Conservation (phyloP, 2,113 vertebrate genomes). For the Agapornis roseicollis region DNA sequence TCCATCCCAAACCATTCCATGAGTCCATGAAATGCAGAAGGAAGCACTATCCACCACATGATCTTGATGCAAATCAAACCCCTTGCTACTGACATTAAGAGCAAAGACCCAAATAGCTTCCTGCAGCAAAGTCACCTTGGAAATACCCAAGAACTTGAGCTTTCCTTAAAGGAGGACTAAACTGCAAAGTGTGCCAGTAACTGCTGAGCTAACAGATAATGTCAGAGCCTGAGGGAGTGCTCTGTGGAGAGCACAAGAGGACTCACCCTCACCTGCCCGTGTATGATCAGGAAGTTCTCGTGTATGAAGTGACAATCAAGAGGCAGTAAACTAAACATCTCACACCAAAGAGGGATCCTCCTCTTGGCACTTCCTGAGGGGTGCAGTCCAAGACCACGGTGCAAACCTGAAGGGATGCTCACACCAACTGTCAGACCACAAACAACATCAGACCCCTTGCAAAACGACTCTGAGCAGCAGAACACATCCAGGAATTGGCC, state of each 20-base stretch:
- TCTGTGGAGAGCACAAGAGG: neutral
- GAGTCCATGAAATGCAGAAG: neutral
- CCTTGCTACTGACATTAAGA: neutral
- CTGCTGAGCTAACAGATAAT: neutral
- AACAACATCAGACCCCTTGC: neutral
- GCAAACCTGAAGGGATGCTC: neutral
- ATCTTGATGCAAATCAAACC: neutral
- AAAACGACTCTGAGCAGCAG: neutral
- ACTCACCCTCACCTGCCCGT: accelerated
- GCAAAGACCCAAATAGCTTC: neutral
- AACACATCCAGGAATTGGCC: accelerated
- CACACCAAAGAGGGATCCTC: neutral
- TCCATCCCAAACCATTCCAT: neutral
- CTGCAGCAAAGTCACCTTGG: neutral
- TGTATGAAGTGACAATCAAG: neutral
- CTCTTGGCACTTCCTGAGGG: neutral
- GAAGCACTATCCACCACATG: neutral
- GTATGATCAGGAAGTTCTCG: neutral
- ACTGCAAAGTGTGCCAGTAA: neutral
- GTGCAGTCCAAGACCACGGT: neutral
- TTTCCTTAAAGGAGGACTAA: neutral
- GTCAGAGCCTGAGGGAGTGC: neutral
- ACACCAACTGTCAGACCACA: neutral
- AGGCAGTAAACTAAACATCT: neutral
- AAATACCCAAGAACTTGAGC: neutral